These are phyloP conservation scores for Chlorops oryzae DNA, from an alignment of 1,140 invertebrate genomes.

Conservation along the genomic window DNA sequence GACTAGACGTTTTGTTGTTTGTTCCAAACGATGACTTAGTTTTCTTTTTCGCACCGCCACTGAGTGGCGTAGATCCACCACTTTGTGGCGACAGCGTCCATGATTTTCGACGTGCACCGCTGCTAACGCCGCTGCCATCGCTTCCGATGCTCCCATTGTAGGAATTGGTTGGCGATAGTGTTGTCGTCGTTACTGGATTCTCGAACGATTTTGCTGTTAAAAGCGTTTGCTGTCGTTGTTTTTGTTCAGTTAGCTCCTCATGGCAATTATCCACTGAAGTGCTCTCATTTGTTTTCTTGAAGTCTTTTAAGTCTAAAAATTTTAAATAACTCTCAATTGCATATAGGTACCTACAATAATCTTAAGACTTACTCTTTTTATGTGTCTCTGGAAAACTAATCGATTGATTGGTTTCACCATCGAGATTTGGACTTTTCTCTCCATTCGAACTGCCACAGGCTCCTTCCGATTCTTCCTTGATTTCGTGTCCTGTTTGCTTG, in stretches of 20 bases:
- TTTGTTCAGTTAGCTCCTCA: background rate
- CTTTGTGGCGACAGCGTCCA: conserved; percentile 41
- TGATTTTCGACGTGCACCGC: conserved; percentile 39
- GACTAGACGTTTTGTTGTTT: background rate
- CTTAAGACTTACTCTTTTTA: too few relatives aligned
- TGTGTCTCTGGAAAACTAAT: too few relatives aligned
- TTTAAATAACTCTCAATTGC: too few relatives aligned
- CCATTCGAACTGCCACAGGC: too few relatives aligned
- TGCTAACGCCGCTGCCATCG: conserved; percentile 32
- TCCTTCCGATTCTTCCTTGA: too few relatives aligned
- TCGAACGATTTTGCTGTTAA: conserved; percentile 39
- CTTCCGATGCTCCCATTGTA: conserved; percentile 42
- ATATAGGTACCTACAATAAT: too few relatives aligned
- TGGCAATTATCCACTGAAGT: background rate
- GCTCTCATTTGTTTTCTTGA: conserved; percentile 18
- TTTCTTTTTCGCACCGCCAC: conserved; percentile 33
- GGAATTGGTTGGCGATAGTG: conserved; percentile 39
- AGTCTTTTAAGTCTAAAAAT: conserved; percentile 1
- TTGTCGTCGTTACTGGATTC: conserved; percentile 20
- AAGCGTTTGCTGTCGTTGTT: conserved; percentile 29
- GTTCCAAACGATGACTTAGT: conserved; percentile 11
- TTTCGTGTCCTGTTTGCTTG: too few relatives aligned
- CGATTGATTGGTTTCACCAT: too few relatives aligned
- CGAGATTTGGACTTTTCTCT: too few relatives aligned
- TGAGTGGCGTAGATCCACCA: conserved; percentile 26